Evolutionary conservation across 2,888 invertebrate genomes (phyloP).

Genomic region (Catocala fraxini): DNA sequence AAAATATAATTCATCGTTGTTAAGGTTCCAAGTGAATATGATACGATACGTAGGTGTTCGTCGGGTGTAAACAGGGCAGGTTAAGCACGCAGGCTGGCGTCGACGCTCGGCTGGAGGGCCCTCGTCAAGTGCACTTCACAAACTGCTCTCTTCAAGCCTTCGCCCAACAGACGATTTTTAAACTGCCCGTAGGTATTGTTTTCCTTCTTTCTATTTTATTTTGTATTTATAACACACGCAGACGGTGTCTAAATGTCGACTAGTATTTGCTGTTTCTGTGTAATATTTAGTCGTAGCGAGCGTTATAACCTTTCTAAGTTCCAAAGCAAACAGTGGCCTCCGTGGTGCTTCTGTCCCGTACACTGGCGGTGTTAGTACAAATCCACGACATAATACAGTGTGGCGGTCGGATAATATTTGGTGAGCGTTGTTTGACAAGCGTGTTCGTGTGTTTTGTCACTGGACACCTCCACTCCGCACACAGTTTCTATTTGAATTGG

Average conservation of each 20-base stretch:
- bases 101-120: constrained; percentile 71
- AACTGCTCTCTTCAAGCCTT: constrained; percentile 77
- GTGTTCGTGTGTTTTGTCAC: constrained; percentile 84
- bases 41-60: constrained; percentile 62
- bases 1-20: constrained; percentile 39
- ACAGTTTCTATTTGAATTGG: constrained; percentile 79
- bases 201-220: constrained; percentile 57
- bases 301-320: constrained; percentile 71
- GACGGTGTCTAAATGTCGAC: constrained; percentile 50
- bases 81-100: constrained; percentile 65
- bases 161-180: constrained; percentile 71
- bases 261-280: constrained; percentile 50
- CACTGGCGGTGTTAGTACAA: constrained; percentile 74
- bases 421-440: constrained; percentile 82
- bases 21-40: constrained; percentile 49
- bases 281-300: constrained; percentile 57
- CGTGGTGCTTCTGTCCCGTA: constrained; percentile 72
- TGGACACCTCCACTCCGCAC: constrained; percentile 82
- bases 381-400: constrained; percentile 79
- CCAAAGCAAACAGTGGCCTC: constrained; percentile 70
- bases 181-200: constrained; percentile 64
- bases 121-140: constrained; percentile 71
- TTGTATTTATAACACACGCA: constrained; percentile 47
- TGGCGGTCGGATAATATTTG: constrained; percentile 82
- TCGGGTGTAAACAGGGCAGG: constrained; percentile 74